Evolutionary conservation across 2,113 vertebrate species (phyloP).

Genomic region (Rhea pennata): DNA sequence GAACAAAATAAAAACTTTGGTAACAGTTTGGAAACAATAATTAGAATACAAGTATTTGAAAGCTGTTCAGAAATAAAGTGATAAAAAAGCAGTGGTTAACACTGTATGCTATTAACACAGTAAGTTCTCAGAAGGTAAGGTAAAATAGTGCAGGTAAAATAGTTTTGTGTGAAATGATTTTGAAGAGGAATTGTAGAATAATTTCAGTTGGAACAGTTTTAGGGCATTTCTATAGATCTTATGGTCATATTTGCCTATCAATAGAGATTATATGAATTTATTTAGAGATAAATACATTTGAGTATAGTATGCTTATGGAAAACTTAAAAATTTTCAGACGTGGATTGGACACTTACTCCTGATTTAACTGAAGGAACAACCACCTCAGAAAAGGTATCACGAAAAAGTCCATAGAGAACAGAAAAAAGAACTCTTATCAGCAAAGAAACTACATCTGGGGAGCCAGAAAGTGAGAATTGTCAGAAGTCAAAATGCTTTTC

Average conservation of each 20-base stretch:
- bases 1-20: background rate
- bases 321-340: background rate
- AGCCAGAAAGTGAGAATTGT: background rate
- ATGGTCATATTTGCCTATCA: rapidly evolving
- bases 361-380: background rate
- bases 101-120: background rate
- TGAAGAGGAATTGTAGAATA: background rate
- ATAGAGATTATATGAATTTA: background rate
- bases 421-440: background rate
- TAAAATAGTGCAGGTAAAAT: background rate
- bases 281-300: background rate
- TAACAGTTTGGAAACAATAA: background rate
- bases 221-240: background rate
- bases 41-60: background rate
- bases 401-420: background rate
- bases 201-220: background rate
- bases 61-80: background rate
- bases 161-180: background rate
- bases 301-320: background rate
- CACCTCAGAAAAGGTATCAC: background rate
- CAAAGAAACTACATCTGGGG: background rate
- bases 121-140: background rate
- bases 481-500: background rate
- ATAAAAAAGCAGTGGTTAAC: background rate
- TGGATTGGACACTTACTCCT: background rate